phyloP scores from a whole-genome alignment of 2,113 vertebrate genomes.

The Protomyctophum bolini region DNA sequence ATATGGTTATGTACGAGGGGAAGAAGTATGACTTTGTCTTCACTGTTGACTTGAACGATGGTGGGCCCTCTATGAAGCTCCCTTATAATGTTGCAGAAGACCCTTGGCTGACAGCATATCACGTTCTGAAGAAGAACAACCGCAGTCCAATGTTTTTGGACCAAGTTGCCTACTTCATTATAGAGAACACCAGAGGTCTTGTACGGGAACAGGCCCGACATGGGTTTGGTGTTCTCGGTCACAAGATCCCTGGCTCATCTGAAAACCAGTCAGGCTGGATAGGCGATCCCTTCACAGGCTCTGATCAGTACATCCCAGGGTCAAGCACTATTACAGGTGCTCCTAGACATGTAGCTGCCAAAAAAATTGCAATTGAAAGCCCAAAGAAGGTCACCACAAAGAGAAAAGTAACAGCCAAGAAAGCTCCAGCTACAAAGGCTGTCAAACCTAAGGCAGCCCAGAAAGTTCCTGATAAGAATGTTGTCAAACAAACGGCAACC shows the following conservation, averaged over 20 bases:
- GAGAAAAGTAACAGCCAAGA: too few species aligned
- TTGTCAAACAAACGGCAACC: too few species aligned
- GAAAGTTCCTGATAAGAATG: too few species aligned
- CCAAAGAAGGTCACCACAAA: too few species aligned
- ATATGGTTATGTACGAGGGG: conserved; percentile 93
- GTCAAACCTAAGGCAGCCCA: too few species aligned
- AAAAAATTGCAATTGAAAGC: too few species aligned
- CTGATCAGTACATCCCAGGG: too few species aligned
- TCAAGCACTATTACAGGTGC: too few species aligned
- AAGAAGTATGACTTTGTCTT: conserved; percentile 99
- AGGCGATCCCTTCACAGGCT: conserved; percentile 81
- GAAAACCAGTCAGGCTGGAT: conserved; percentile 51
- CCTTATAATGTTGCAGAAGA: conserved; percentile 93
- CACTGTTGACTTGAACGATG: conserved; percentile 95
- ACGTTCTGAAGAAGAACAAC: conserved; percentile 95
- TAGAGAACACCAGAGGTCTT: conserved; percentile 95
- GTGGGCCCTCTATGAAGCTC: conserved; percentile 92
- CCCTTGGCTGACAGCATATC: conserved; percentile 94
- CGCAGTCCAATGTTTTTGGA: conserved; percentile 95
- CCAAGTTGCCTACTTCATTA: conserved; percentile 98
- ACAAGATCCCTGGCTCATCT: conserved; percentile 76
- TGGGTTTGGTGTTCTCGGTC: conserved; percentile 84
- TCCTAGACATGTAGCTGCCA: too few species aligned
- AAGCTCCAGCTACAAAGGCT: too few species aligned
- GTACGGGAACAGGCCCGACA: conserved; percentile 76